Evolutionary conservation across 1,140 invertebrate genomes (phyloP).

Genomic region (Bradysia coprophila): DNA sequence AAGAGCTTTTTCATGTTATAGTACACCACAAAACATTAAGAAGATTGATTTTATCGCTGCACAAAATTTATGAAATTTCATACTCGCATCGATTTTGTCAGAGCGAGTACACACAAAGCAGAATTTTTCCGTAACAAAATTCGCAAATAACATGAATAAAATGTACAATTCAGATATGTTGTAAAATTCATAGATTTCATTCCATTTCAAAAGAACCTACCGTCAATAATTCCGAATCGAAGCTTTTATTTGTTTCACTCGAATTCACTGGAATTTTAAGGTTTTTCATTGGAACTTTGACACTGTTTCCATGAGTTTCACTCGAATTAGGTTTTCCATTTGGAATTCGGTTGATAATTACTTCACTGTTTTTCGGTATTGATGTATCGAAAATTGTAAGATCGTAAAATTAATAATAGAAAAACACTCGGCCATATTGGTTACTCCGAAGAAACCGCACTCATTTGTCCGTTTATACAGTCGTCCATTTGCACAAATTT

Average conservation of each 20-base stretch:
- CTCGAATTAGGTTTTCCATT: too few species aligned
- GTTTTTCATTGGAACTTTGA: too few species aligned
- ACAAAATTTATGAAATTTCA: not conserved
- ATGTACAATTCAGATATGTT: not conserved
- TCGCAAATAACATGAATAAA: not conserved
- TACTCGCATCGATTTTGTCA: not conserved
- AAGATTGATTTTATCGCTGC: not conserved
- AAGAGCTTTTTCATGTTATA: too few species aligned
- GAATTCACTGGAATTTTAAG: too few species aligned
- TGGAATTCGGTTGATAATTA: too few species aligned
- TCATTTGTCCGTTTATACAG: constrained; percentile 16
- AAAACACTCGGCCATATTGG: constrained; percentile 26
- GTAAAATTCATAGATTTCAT: not conserved
- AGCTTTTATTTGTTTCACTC: constrained; percentile 21
- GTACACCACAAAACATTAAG: too few species aligned
- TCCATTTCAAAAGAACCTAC: constrained; percentile 7
- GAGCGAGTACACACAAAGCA: not conserved
- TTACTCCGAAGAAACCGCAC: constrained; percentile 24
- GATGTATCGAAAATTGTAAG: too few species aligned
- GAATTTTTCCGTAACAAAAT: not conserved
- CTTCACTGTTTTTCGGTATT: too few species aligned
- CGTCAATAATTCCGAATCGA: constrained; percentile 25
- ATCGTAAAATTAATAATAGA: too few species aligned
- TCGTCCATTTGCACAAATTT: not conserved
- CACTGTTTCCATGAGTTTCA: too few species aligned